These are phyloP conservation scores for Amiota mariae DNA, from an alignment of 2,888 invertebrate species.

Conservation along the genomic window DNA sequence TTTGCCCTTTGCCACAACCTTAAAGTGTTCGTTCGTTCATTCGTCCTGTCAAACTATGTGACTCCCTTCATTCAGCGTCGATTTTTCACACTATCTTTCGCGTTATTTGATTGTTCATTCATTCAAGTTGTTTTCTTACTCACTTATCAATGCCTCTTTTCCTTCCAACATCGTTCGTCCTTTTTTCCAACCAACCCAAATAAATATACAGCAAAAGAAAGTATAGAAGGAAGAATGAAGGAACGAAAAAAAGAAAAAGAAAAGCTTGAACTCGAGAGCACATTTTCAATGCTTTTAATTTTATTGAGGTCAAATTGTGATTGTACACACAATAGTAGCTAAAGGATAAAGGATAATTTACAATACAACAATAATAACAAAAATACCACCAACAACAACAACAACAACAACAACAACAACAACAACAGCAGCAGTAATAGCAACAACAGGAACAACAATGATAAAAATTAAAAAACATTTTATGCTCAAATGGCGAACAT, in stretches of 20 bases:
- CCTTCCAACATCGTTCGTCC: no score
- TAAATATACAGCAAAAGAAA: no score
- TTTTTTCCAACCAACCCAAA: no score
- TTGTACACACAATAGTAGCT: slow-evolving; percentile 51
- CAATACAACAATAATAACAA: slow-evolving; percentile 29
- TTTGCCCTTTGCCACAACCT: no score
- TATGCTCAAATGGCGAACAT: slow-evolving; percentile 61
- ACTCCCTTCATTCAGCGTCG: slow-evolving; percentile 31
- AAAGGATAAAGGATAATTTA: slow-evolving; percentile 33
- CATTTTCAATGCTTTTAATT: slow-evolving; percentile 50
- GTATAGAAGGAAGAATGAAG: no score
- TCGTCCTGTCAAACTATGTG: slow-evolving; percentile 37
- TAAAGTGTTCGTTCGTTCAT: slow-evolving; percentile 25
- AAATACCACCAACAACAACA: slow-evolving; percentile 28
- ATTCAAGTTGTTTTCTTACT: no score
- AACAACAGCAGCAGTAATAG: slow-evolving; percentile 28
- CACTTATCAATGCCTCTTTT: no score
- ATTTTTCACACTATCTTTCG: slow-evolving; percentile 31
- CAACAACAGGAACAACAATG: slow-evolving; percentile 39
- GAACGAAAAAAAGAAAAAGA: no score
- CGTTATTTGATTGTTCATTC: slow-evolving; percentile 19
- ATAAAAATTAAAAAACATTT: slow-evolving; percentile 65
- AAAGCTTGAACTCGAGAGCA: neutral
- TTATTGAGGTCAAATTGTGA: slow-evolving; percentile 62
- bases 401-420: slow-evolving; percentile 29